Evolutionary conservation across 2,888 invertebrate genomes (phyloP).

Genomic region (Caradrina clavipalpis): DNA sequence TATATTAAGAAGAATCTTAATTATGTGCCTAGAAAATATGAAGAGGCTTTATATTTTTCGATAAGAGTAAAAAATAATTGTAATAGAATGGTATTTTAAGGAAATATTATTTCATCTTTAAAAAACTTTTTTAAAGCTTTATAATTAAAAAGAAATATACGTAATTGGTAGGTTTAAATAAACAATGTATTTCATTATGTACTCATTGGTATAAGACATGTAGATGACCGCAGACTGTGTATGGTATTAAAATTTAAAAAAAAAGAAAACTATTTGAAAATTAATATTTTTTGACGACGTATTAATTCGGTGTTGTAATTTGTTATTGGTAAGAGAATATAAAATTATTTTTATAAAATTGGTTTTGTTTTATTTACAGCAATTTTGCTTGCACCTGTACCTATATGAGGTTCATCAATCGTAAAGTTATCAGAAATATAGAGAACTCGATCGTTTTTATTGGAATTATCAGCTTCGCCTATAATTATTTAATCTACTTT

Average conservation of each 20-base stretch:
- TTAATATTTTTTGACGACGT: neutral
- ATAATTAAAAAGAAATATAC: neutral
- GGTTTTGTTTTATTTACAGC: neutral
- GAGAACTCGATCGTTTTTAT: too few species aligned
- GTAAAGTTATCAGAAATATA: too few species aligned
- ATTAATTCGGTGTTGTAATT: neutral
- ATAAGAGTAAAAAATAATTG: neutral
- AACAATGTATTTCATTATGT: neutral
- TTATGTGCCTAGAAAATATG: neutral
- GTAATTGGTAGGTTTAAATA: neutral
- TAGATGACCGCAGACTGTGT: neutral
- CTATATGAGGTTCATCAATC: too few species aligned
- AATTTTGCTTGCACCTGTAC: too few species aligned
- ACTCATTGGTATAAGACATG: neutral
- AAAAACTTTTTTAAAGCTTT: slow-evolving; percentile 13
- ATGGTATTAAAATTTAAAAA: neutral
- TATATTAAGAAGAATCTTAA: too few species aligned
- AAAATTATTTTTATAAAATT: slow-evolving; percentile 2
- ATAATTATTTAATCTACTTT: too few species aligned
- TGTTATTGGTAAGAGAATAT: slow-evolving; percentile 14
- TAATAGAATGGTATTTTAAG: neutral
- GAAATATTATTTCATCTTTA: neutral
- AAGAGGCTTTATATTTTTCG: neutral
- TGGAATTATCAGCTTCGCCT: too few species aligned
- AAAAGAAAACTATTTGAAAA: neutral